Evolutionary conservation across 2,797 vertebrate genomes (phyloP), one percentile per base, ranked within the genome.

Genomic region (Aeoliscus strigatus): DNA sequence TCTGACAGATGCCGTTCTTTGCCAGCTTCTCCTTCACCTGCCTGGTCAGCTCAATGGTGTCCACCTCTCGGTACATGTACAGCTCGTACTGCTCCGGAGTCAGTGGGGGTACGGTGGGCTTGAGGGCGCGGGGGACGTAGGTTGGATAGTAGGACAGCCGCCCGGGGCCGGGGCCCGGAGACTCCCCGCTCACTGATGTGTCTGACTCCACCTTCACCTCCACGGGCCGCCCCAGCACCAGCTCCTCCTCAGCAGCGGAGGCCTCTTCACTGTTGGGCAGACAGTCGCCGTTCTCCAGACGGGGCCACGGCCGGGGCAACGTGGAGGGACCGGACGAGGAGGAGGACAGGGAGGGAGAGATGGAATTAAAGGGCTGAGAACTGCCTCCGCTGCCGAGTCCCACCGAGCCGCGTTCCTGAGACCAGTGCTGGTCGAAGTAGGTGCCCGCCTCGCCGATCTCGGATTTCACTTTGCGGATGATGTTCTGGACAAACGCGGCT

Each of bases 11-110:
- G 37, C 96, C 96, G 0, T 97, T 99, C 88, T 99, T 98, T 8
- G 96, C 94, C 72, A 99, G 80, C 73, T 99, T 99, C 86, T 99
- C 96, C 82, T 99, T 99, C 77, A 98, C 96, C 84, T 97, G 96
- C 54, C 94, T 83, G 0, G 96, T 99, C 64, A 99, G 87, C 67
- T 98, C 96, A 8, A 95, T 59, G 0, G 96, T 99, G 85, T 99
- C 96, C 79, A 99, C 96, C 76, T 99, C 96, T 2, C 94, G 84
- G 85, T 98, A 99, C 96, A 99, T 99, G 87, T 99, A 99, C 77
- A 94, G 88, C 84, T 99, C 96, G 0, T 99, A 99, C 87, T 99
- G 96, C 81, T 99, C 96, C 0, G 96, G 94, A 0, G 96, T 99
- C 73, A 99, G 89, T 0, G 96, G 96, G 0, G 96, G 94, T 47